Percentiles rank a stretch among this genome's conserved stretches.
Evolutionary conservation across 2,888 invertebrate species (phyloP).

Genomic region (Archips crataeganus): DNA sequence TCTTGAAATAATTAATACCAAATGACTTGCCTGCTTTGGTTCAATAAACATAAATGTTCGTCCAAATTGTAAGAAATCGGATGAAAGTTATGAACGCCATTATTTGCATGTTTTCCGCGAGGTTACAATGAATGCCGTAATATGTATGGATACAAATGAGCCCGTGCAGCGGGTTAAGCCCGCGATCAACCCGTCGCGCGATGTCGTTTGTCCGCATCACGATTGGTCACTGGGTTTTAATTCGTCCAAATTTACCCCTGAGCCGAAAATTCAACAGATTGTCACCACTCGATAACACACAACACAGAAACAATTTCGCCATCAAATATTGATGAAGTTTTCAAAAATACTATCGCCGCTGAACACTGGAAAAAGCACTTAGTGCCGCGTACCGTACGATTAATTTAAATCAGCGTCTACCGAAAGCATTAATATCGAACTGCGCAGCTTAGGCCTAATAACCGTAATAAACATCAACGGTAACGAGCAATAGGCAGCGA

Average conservation of each 20-base stretch:
- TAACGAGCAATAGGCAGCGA: constrained; percentile 85
- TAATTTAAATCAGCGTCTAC: constrained; percentile 73
- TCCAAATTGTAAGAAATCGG: background rate
- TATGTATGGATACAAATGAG: constrained; percentile 36
- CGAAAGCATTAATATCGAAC: constrained; percentile 77
- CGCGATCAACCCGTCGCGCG: constrained; percentile 63
- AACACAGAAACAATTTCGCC: constrained; percentile 36
- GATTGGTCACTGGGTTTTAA: constrained; percentile 68
- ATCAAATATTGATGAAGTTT: constrained; percentile 41
- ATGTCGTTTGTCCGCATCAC: constrained; percentile 64
- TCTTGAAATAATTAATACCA: background rate
- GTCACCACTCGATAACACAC: constrained; percentile 60
- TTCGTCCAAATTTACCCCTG: constrained; percentile 63
- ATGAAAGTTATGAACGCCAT: constrained; percentile 22
- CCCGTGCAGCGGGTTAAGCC: constrained; percentile 57
- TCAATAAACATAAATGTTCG: background rate
- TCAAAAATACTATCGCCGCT: constrained; percentile 18
- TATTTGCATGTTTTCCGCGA: constrained; percentile 21
- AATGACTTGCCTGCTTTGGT: background rate
- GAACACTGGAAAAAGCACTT: constrained; percentile 36
- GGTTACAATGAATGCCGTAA: constrained; percentile 13
- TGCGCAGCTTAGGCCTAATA: constrained; percentile 82
- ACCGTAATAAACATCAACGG: constrained; percentile 85
- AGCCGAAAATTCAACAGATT: constrained; percentile 67
- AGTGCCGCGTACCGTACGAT: constrained; percentile 53